These are phyloP conservation scores for Nesogale talazaci DNA, from an alignment of 2,113 vertebrate species.

Conservation along the genomic window DNA sequence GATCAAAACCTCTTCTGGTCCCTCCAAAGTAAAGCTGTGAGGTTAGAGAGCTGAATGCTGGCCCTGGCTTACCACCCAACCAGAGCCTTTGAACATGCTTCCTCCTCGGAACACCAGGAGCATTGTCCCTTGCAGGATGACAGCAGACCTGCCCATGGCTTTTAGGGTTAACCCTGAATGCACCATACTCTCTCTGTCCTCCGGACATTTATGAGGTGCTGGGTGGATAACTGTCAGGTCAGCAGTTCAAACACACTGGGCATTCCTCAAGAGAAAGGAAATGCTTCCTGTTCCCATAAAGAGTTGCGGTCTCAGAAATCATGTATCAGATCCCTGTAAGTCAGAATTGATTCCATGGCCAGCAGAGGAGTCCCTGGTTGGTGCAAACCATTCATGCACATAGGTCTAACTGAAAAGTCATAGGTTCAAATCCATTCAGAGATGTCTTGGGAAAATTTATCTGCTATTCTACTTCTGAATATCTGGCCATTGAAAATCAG, in stretches of 20 bases:
- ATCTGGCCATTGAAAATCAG: not conserved
- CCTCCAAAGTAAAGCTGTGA: not conserved
- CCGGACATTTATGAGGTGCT: not conserved
- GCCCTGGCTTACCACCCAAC: accelerated
- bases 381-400: too few species aligned
- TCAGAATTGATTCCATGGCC: too few species aligned
- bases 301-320: too few species aligned
- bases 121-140: not conserved
- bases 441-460: not conserved
- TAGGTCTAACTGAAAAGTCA: too few species aligned
- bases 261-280: too few species aligned
- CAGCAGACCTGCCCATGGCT: not conserved
- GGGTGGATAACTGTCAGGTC: not conserved
- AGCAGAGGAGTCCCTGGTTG: too few species aligned
- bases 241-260: not conserved
- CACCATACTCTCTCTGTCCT: not conserved
- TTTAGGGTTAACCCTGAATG: not conserved
- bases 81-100: not conserved
- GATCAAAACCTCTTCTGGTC: not conserved
- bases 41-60: not conserved
- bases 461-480: not conserved
- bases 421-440: not conserved
- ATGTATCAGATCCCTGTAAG: too few species aligned
- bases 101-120: not conserved
- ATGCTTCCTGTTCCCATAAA: too few species aligned